Conservation (phyloP, 2,888 invertebrate genomes). For the Drosophila kokeensis region DNA sequence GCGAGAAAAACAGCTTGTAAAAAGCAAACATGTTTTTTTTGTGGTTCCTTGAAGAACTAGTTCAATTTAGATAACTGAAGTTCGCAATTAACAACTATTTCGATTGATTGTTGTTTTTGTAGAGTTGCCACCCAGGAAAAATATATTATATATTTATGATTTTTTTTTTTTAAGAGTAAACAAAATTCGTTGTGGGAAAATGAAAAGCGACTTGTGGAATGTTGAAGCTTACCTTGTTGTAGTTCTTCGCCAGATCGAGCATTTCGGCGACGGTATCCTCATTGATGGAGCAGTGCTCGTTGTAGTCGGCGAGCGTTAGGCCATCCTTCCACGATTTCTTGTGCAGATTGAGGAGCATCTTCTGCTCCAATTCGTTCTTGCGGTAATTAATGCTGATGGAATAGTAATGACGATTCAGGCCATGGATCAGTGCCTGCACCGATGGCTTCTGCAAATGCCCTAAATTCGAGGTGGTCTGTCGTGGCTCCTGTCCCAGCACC, state of each 20-base stretch:
- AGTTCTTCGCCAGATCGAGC: conserved; percentile 98
- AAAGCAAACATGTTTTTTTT: neutral
- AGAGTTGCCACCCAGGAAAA: conserved; percentile 39
- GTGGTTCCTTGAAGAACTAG: conserved; percentile 10
- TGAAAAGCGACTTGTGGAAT: neutral
- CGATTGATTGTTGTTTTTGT: neutral
- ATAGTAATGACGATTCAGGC: conserved; percentile 99
- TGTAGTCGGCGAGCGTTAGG: conserved; percentile 94
- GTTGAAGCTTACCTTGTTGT: conserved; percentile 89
- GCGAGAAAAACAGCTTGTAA: conserved; percentile 11
- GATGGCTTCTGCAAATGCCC: conserved; percentile 99
- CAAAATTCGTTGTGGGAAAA: neutral
- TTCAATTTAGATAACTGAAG: conserved; percentile 8
- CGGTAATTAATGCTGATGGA: conserved; percentile 99
- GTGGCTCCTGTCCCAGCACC: conserved; percentile 98
- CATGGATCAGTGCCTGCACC: conserved; percentile 99
- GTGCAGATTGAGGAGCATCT: conserved; percentile 99
- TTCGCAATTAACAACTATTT: conserved; percentile 10
- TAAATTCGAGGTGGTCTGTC: conserved; percentile 99
- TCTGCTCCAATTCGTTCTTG: conserved; percentile 99
- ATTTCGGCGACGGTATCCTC: conserved; percentile 97
- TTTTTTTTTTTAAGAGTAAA: conserved; percentile 2
- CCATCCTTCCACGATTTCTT: conserved; percentile 99
- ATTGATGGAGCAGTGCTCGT: conserved; percentile 96
- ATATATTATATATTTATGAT: too few relatives aligned